Evolutionary conservation across 2,888 invertebrate genomes (phyloP), one percentile per base, ranked within the genome.

Genomic region (Bedellia somnulentella): DNA sequence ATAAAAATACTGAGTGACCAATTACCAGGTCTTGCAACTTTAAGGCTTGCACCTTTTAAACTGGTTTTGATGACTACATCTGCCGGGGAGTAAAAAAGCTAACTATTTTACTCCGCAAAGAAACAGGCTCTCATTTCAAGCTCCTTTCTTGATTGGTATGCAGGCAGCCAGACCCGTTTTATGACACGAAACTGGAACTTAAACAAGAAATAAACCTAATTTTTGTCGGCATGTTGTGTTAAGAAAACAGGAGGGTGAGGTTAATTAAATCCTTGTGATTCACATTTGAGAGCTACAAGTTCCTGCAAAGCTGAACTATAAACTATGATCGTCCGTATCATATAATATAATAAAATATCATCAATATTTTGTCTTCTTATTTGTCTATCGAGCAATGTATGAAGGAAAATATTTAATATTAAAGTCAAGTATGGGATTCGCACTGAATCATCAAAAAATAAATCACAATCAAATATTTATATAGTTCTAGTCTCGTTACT

Each of bases 51-150:
- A 27, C 27, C 27, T 27, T 27, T 17, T 17, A 11, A 10, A 27
- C 27, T 17, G 27, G 27, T 27, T 27, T n/a, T 21, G 21, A 16
- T 27, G 17, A 27, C 17, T 16, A 11, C 27, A 27, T 27, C 12
- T 11, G 18, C 12, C 5, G 12, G 17, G 12, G 21, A 10, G 22
- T 29, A 29, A 29, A 29, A 27, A 22, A 18, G 22, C 21, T 10
- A 57, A 46, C 58, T 53, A 48, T 57, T 60, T 57, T 57, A 56
- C 48, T 57, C 62, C 56, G 62, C 58, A 59, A 64, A 52, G 58
- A 64, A 48, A 53, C 62, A 59, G 67, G 55, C 54, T 52, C 52
- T 26, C 30, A 23, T 16, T 29, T 24, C 24, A 26, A 31, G 29
- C 24, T 30, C 30, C 27, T 35, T 35, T 37, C 34, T 27, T 66